A percentile compares a stretch with the other conserved stretches of the same genome.
phyloP scores from a whole-genome alignment of 2,113 vertebrate genomes.

The Cyanoramphus novaezelandiae region DNA sequence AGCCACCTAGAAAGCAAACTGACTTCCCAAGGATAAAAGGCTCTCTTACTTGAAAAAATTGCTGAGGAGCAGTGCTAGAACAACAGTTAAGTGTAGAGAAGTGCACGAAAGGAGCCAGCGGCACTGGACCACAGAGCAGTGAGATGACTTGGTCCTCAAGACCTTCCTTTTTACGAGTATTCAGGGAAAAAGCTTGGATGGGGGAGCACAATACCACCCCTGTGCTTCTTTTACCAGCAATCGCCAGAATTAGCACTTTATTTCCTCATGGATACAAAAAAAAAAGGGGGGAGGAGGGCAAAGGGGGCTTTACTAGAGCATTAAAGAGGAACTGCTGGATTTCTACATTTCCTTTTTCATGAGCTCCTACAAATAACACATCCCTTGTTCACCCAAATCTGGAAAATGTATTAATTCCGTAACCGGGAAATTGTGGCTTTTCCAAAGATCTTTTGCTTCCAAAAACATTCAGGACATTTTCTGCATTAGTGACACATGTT shows the following conservation, averaged over 20 bases:
- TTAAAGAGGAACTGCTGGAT: not conserved
- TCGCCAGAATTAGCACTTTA: not conserved
- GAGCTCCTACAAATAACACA: not conserved
- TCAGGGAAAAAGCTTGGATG: not conserved
- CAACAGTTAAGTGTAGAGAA: not conserved
- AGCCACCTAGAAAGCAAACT: not conserved
- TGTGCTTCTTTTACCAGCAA: not conserved
- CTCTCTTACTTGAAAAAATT: not conserved
- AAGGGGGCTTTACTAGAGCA: not conserved
- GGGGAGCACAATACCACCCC: not conserved
- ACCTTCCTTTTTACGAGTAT: not conserved
- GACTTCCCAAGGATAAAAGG: not conserved
- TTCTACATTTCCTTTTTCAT: not conserved
- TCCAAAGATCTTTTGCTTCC: not conserved
- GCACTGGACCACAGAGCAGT: rapidly evolving
- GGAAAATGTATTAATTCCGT: not conserved
- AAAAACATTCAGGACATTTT: not conserved
- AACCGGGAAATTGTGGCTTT: constrained; percentile 9
- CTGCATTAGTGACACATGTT: not conserved
- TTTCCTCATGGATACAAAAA: not conserved
- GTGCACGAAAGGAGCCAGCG: not conserved
- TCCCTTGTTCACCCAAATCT: not conserved
- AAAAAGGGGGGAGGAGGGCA: too few species aligned
- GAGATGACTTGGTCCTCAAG: not conserved
- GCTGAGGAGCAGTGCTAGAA: not conserved